Evolutionary conservation across 2,113 vertebrate species (phyloP), one percentile per base, ranked within the genome.

Genomic region (Cynopterus brachyotis): DNA sequence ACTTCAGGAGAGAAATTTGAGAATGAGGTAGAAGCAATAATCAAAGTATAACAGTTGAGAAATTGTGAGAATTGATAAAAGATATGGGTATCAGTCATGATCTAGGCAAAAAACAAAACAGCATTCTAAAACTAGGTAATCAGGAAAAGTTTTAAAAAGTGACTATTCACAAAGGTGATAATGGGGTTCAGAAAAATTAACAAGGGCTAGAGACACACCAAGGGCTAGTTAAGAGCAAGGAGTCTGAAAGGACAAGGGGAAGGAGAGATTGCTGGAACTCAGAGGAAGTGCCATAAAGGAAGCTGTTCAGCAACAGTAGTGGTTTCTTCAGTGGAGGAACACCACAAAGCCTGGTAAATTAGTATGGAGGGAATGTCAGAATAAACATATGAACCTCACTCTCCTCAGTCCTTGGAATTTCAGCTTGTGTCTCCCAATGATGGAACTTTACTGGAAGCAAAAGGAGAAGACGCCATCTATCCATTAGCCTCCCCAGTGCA

Each of bases 1-100:
- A 94, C 86, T 89, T 66, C 15, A 94, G 7, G 8, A 40, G 72
- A 82, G 17, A 91, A 94, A 84, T 73, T 73, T 87, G 11, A 97
- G 64, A 87, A 80, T 55, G 35, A 96, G 32, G 9, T 6, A 40
- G 78, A 95, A 81, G 17, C 59, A 81, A 86, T 59, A 64, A 93
- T 73, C 69, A 91, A 85, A 83, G 55, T n/a, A 59, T 12, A 89
- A 75, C 22, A 57, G 12, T 55, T 82, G 6, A 67, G 20, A 82
- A 89, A 94, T 73, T 96, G 8, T 55, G 35, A 78, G 75, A 85
- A 76, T 28, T 89, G 89, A 86, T 78, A 28, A 78, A 60, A 53
- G 50, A 59, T 30, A n/a, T 5, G 55, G 59, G 24, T 67, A 79
- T 81, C 9, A 45, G 26, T 79, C 42, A 45, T 45, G 75, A 15